phyloP scores from a whole-genome alignment of 2,113 vertebrate species.

The rabbit (Oryctolagus cuniculus) region DNA sequence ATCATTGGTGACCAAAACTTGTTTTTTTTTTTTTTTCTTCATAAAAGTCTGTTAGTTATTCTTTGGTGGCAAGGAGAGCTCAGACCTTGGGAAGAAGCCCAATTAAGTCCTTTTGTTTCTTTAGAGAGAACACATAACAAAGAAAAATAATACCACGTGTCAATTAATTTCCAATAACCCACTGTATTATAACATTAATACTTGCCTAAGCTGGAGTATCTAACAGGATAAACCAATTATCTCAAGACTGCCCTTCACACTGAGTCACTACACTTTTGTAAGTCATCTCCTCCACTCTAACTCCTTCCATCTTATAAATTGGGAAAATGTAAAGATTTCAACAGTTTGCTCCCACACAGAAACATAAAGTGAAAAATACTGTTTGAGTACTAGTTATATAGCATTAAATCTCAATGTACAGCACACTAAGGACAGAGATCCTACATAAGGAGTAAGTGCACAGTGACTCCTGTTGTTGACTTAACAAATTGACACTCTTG shows the following conservation, averaged over 20 bases:
- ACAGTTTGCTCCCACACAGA: no score
- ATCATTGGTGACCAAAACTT: not conserved
- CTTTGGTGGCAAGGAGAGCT: slow-evolving; percentile 8
- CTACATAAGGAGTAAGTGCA: no score
- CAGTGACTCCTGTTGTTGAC: no score
- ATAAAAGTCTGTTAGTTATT: slow-evolving; percentile 13
- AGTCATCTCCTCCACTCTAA: not conserved
- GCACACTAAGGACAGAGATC: no score
- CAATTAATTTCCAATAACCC: slow-evolving; percentile 13
- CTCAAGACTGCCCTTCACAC: not conserved
- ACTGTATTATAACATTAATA: not conserved
- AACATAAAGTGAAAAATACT: no score
- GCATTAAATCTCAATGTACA: no score
- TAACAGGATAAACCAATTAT: not conserved
- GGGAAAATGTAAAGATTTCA: no score
- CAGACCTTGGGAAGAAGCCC: slow-evolving; percentile 10
- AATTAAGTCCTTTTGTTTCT: not conserved
- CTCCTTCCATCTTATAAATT: slow-evolving; percentile 54
- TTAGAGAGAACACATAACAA: not conserved
- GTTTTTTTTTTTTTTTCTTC: not conserved
- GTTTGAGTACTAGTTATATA: no score
- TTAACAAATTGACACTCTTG: no score
- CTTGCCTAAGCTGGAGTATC: not conserved
- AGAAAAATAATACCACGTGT: not conserved
- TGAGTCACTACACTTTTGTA: not conserved